Evolutionary conservation across 2,797 vertebrate genomes (phyloP).

Genomic region (Lepilemur septentrionalis): DNA sequence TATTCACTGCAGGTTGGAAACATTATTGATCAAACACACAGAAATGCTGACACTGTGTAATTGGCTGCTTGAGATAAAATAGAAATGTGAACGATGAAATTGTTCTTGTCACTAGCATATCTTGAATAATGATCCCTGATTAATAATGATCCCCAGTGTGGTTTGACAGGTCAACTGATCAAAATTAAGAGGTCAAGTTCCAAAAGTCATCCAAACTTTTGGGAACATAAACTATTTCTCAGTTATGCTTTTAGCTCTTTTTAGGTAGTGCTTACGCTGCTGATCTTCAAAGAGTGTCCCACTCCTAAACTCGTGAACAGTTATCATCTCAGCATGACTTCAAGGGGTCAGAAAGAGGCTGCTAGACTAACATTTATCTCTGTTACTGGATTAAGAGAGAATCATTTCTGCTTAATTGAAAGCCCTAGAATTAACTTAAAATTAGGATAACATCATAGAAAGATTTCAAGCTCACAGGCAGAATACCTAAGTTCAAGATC

Average conservation of each 20-base stretch:
- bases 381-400: not conserved
- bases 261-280: no score
- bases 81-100: not conserved
- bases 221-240: not conserved
- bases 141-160: not conserved
- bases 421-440: not conserved
- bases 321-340: not conserved
- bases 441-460: not conserved
- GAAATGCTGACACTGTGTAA: constrained; percentile 8
- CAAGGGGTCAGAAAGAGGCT: not conserved
- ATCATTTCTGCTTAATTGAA: not conserved
- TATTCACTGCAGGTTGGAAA: not conserved
- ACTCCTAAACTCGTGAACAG: rapidly evolving
- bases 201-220: not conserved
- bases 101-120: not conserved
- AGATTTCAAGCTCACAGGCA: not conserved
- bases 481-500: not conserved
- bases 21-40: constrained; percentile 22
- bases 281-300: not conserved
- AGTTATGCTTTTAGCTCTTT: not conserved
- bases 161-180: not conserved
- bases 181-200: constrained; percentile 5
- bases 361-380: not conserved
- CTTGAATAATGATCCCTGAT: not conserved
- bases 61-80: not conserved